phyloP scores from a whole-genome alignment of 2,797 vertebrate genomes.

The Sebastes flavidus region DNA sequence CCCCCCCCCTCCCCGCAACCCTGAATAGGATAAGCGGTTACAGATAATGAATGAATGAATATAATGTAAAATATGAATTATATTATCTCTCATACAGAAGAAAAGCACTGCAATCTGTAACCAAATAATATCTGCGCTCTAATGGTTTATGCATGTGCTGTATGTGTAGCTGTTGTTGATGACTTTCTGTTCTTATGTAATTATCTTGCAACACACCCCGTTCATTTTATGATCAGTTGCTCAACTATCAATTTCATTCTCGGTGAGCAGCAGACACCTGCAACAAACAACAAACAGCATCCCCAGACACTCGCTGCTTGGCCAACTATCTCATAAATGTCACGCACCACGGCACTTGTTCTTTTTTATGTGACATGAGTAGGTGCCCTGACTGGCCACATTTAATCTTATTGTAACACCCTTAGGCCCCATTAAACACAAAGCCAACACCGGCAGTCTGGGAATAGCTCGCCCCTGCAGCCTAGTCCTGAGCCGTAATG shows the following conservation, averaged over 20 bases:
- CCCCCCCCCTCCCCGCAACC: no score
- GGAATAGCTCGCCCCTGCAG: conserved; percentile 43
- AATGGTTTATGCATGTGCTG: not conserved
- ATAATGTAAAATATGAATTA: not conserved
- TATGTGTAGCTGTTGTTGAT: not conserved
- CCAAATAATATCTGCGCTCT: not conserved
- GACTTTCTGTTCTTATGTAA: conserved; percentile 13
- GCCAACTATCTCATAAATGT: conserved; percentile 71
- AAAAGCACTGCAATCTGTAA: not conserved
- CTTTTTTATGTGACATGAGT: conserved; percentile 77
- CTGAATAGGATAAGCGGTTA: no score
- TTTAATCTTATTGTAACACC: conserved; percentile 75
- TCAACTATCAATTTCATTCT: conserved; percentile 41
- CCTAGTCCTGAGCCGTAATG: conserved; percentile 19
- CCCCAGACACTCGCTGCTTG: conserved; percentile 56
- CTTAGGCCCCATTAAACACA: conserved; percentile 69
- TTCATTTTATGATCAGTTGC: conserved; percentile 45
- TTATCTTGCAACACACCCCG: conserved; percentile 35
- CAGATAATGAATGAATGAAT: no score
- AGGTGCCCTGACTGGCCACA: conserved; percentile 65
- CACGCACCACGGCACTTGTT: conserved; percentile 63
- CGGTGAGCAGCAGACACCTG: conserved; percentile 37
- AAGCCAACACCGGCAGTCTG: conserved; percentile 49
- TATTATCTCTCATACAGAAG: not conserved
- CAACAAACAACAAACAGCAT: conserved; percentile 58